phyloP scores from a whole-genome alignment of 2,888 invertebrate genomes.

The Dicyrtomina minuta region DNA sequence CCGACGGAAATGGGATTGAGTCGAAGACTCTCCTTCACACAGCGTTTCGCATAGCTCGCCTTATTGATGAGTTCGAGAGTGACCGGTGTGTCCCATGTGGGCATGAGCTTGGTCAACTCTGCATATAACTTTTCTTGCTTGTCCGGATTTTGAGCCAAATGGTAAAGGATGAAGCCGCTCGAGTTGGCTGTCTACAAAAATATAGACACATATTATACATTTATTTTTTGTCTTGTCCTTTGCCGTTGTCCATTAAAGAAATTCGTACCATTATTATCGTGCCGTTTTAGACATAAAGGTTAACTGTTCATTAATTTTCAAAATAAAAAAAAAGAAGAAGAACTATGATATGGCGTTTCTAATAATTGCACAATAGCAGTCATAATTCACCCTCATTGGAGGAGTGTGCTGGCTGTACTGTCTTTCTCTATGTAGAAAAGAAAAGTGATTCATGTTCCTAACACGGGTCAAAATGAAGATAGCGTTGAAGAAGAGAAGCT shows the following conservation, averaged over 20 bases:
- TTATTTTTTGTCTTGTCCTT: background rate
- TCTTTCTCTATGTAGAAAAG: too few relatives aligned
- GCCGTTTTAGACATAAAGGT: background rate
- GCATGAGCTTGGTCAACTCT: conserved; percentile 66
- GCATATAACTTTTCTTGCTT: conserved; percentile 68
- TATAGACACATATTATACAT: background rate
- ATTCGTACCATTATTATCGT: background rate
- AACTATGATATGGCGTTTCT: background rate
- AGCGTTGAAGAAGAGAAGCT: too few relatives aligned
- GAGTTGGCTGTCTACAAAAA: conserved; percentile 71
- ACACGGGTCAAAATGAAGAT: too few relatives aligned
- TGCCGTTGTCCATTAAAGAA: background rate
- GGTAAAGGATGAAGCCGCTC: conserved; percentile 75
- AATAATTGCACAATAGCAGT: background rate
- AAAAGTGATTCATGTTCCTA: too few relatives aligned
- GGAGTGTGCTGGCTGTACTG: too few relatives aligned
- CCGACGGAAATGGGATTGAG: conserved; percentile 82
- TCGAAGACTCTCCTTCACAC: conserved; percentile 80
- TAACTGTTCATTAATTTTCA: background rate
- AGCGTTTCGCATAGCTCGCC: conserved; percentile 73
- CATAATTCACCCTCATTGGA: too few relatives aligned
- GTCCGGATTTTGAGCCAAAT: conserved; percentile 69
- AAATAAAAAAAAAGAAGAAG: background rate
- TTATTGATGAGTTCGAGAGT: conserved; percentile 63
- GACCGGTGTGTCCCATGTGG: conserved; percentile 55